These are phyloP conservation scores for Tragopan temminckii DNA, from an alignment of 2,797 vertebrate genomes.

Conservation along the genomic window DNA sequence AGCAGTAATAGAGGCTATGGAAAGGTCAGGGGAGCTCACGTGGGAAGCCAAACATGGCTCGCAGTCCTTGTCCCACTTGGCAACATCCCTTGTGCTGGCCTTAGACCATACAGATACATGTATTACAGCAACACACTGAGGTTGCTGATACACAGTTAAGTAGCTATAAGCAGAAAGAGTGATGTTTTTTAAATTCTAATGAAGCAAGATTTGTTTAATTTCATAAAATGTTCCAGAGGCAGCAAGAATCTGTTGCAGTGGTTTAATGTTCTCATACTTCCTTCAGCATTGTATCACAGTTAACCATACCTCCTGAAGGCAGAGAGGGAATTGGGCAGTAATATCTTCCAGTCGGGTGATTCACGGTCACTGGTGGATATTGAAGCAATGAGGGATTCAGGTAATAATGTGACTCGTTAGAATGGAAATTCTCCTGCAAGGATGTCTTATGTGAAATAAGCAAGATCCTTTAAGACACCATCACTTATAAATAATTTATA, in stretches of 20 bases:
- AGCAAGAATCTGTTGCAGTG: not conserved
- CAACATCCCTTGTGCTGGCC: not conserved
- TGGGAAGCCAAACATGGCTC: not conserved
- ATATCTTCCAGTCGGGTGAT: not conserved
- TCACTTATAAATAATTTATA: slow-evolving; percentile 40
- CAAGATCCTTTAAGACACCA: slow-evolving; percentile 21
- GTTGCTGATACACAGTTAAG: not conserved
- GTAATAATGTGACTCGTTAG: not conserved
- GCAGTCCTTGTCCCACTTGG: not conserved
- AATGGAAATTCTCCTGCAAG: slow-evolving; percentile 40
- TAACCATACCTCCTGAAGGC: not conserved
- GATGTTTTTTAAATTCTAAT: not conserved
- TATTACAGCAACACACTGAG: not conserved
- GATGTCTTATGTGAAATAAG: slow-evolving; percentile 24
- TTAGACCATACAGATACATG: not conserved
- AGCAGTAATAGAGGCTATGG: not conserved
- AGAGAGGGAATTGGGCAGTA: not conserved
- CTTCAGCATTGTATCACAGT: not conserved
- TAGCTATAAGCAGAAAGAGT: not conserved
- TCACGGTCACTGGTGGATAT: slow-evolving; percentile 24
- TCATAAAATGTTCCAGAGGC: not conserved
- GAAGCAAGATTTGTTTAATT: not conserved
- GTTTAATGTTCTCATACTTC: not conserved
- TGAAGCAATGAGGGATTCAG: slow-evolving; percentile 16
- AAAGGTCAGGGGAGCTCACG: not conserved